A percentile compares a stretch with the other conserved stretches of the same genome.
These are phyloP conservation scores for Lutjanus argentimaculatus DNA, from an alignment of 2,797 vertebrate species.

Conservation along the genomic window DNA sequence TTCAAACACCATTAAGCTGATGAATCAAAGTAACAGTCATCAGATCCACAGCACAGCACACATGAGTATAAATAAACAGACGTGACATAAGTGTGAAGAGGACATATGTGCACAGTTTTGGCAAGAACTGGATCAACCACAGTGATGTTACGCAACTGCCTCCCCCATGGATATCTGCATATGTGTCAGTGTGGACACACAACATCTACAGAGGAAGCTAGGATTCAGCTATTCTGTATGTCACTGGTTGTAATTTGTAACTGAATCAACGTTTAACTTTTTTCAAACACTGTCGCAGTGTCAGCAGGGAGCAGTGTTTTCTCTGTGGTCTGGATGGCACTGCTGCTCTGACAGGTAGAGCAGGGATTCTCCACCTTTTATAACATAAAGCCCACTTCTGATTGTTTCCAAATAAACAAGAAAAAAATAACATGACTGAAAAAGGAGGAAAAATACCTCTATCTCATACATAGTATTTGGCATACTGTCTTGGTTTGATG, in stretches of 20 bases:
- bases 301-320: background rate
- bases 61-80: conserved; percentile 63
- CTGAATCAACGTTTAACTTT: background rate
- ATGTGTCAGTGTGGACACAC: conserved; percentile 1
- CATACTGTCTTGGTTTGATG: background rate
- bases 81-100: conserved; percentile 52
- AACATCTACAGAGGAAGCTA: background rate
- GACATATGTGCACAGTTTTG: conserved; percentile 51
- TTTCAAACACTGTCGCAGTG: background rate
- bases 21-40: conserved; percentile 29
- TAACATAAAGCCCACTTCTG: too few species aligned
- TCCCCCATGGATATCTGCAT: conserved; percentile 43
- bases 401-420: too few species aligned
- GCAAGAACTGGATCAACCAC: conserved; percentile 52
- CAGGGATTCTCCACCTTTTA: too few species aligned
- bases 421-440: too few species aligned
- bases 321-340: background rate
- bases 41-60: background rate
- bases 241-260: background rate
- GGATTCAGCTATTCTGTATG: background rate
- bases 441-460: too few species aligned
- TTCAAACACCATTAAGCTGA: conserved; percentile 50
- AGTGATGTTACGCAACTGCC: conserved; percentile 71
- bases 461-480: background rate
- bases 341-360: conserved; percentile 7